Base-by-base conservation (phyloP, 2,888 invertebrate genomes). In the Zootermopsis nevadensis region DNA sequence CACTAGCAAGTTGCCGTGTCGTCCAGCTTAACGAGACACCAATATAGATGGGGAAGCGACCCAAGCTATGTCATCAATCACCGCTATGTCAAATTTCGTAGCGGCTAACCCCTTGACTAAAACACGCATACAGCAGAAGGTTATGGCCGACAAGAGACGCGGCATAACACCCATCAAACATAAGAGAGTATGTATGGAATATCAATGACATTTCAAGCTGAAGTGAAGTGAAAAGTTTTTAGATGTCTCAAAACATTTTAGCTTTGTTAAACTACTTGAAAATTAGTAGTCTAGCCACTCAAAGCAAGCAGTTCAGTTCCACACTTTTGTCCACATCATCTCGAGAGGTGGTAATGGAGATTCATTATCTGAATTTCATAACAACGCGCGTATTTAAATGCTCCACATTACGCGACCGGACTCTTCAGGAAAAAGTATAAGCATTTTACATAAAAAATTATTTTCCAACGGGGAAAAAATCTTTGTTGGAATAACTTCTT, bases 1-100 rank as follows among this genome's bases (percentile, higher is more conserved):
- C n/a, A 35, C 60, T 55, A 60, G 33, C 79, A 79, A 33, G 27
- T 35, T 66, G 60, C 48, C 79, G 27, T 33, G 35, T 15, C 66
- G 60, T 79, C 33, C 79, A n/a, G 35, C 79, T 48, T 79, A 79
- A 79, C 79, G 66, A 79, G 79, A 79, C 79, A 79, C 79, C 60
- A 79, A 66, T 66, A 79, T 38, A 74, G 42, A 74, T 66, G 55
- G 60, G 60, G 79, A 79, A 55, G 79, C 60, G 79, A 79, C 60
- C 60, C 35, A 35, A 55, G 55, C 55, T 24, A 22, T 77, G 27
- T 66, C 79, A 79, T 79, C 79, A 79, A 79, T 79, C 79, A 79
- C 79, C 79, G n/a, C 79, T 38, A 35, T 35, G 79, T 79, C 79
- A 79, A 79, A 79, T 79, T 79, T 79, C 33, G 48, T 33, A 27